These are phyloP conservation scores for Eristalis intricaria DNA, from an alignment of 2,888 invertebrate species.

Conservation along the genomic window DNA sequence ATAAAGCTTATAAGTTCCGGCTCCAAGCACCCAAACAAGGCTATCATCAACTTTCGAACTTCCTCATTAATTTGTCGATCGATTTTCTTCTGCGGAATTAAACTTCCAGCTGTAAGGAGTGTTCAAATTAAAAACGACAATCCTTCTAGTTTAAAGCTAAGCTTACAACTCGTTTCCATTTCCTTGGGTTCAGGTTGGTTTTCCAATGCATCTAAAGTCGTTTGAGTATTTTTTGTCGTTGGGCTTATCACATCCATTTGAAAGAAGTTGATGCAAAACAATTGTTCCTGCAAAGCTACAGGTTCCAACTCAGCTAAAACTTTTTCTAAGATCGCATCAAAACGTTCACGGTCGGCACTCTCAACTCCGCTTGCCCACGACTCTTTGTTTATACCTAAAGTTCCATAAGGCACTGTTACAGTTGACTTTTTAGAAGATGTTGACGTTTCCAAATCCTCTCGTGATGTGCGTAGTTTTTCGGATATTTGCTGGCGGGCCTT, in stretches of 20 bases:
- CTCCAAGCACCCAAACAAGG: constrained; percentile 94
- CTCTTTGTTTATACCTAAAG: constrained; percentile 85
- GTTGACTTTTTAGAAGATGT: constrained; percentile 80
- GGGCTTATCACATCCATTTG: constrained; percentile 87
- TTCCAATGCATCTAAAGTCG: constrained; percentile 82
- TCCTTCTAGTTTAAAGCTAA: too few species aligned
- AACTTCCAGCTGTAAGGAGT: constrained; percentile 57
- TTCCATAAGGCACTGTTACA: constrained; percentile 79
- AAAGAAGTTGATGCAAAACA: constrained; percentile 96
- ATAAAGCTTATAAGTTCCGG: constrained; percentile 93
- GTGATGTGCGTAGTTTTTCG: constrained; percentile 79
- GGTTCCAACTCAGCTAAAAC: constrained; percentile 94
- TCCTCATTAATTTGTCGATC: constrained; percentile 89
- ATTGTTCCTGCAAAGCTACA: constrained; percentile 96
- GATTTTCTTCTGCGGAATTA: constrained; percentile 83
- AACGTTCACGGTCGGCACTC: constrained; percentile 83
- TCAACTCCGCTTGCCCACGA: constrained; percentile 85
- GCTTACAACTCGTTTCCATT: constrained; percentile 68
- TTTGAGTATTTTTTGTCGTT: constrained; percentile 83
- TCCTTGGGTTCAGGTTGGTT: constrained; percentile 78
- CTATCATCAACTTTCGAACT: constrained; percentile 92
- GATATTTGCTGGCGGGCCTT: constrained; percentile 79
- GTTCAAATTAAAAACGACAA: neutral
- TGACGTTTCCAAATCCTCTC: constrained; percentile 81
- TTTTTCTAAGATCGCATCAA: constrained; percentile 89